Evolutionary conservation across 2,888 invertebrate genomes (phyloP).

Genomic region (Imbricaverruca yamaguchii): DNA sequence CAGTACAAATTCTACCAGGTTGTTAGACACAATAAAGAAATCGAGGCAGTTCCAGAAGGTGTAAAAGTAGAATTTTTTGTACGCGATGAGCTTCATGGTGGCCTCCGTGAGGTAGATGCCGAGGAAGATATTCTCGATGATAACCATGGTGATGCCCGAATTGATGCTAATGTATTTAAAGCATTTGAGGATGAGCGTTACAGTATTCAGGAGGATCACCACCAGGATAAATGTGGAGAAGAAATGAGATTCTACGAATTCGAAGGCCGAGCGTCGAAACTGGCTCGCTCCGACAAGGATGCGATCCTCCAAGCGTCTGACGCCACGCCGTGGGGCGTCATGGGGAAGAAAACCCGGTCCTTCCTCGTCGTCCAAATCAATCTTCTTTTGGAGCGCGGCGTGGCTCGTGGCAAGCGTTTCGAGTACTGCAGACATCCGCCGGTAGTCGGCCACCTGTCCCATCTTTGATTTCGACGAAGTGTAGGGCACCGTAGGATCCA

Average conservation of each 20-base stretch:
- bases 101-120: slow-evolving; percentile 10
- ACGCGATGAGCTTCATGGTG: slow-evolving; percentile 7
- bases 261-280: not conserved
- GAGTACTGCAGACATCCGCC: not conserved
- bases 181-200: not conserved
- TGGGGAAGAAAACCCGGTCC: too few species aligned
- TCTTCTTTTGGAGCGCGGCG: not conserved
- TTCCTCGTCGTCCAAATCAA: too few species aligned
- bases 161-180: slow-evolving; percentile 17
- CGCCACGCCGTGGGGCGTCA: not conserved
- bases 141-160: not conserved
- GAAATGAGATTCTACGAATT: not conserved
- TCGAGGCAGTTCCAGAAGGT: slow-evolving; percentile 16
- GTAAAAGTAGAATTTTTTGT: not conserved
- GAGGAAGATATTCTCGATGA: not conserved
- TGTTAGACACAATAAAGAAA: slow-evolving; percentile 1
- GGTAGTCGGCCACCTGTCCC: not conserved
- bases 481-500: too few species aligned
- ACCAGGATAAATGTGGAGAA: not conserved
- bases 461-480: not conserved
- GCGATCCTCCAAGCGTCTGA: not conserved
- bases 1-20: slow-evolving; percentile 2
- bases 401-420: not conserved
- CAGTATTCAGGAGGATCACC: not conserved
- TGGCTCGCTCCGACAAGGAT: not conserved